These are phyloP conservation scores for Schizotus pectinicornis DNA, from an alignment of 2,888 invertebrate genomes.

Conservation along the genomic window DNA sequence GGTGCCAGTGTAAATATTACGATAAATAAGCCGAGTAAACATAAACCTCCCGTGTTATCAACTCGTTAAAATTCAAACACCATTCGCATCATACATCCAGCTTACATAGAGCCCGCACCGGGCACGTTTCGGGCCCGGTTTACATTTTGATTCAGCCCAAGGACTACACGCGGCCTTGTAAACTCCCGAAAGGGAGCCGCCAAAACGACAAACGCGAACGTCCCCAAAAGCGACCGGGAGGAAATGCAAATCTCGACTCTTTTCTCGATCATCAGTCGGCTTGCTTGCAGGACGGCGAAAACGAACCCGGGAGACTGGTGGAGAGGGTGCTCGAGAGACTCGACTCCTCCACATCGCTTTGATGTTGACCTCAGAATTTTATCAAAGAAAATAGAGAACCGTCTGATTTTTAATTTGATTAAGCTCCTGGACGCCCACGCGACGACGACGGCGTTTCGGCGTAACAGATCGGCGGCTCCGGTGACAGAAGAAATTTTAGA, in stretches of 20 bases:
- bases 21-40: slow-evolving; percentile 16
- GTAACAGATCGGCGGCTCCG: too few species aligned
- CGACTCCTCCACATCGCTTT: slow-evolving; percentile 7
- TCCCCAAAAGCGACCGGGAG: too few species aligned
- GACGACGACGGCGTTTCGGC: too few species aligned
- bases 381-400: slow-evolving; percentile 11
- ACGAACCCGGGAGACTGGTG: background rate
- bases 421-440: background rate
- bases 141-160: slow-evolving; percentile 8
- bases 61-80: slow-evolving; percentile 16
- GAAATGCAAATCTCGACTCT: too few species aligned
- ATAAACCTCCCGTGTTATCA: slow-evolving; percentile 12
- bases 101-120: slow-evolving; percentile 1
- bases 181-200: too few species aligned
- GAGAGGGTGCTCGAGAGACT: slow-evolving; percentile 8
- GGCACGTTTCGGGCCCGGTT: slow-evolving; percentile 12
- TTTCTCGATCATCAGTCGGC: too few species aligned
- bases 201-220: too few species aligned
- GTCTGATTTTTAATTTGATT: slow-evolving; percentile 6
- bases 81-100: slow-evolving; percentile 9
- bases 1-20: slow-evolving; percentile 13
- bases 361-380: slow-evolving; percentile 12
- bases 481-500: too few species aligned
- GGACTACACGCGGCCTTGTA: background rate
- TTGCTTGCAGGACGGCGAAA: too few species aligned